Base-by-base conservation (phyloP, 2,888 invertebrate species). In the Cynaeus angustus region DNA sequence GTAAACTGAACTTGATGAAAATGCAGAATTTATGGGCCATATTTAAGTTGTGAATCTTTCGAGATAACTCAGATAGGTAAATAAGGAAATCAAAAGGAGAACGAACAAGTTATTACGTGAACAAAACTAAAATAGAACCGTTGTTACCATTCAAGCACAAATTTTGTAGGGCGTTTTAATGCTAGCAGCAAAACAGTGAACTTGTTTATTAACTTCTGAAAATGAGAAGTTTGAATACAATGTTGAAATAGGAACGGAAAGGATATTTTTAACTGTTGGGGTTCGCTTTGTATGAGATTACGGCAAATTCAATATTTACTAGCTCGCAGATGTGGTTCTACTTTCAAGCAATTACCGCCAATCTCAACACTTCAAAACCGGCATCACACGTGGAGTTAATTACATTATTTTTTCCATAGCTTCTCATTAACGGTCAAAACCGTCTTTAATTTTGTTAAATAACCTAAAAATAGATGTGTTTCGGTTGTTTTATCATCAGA, bases 271-370 rank as follows among this genome's bases (percentile, higher is more conserved):
- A 59, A 59, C 45, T 30, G 45, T 7, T 6, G 12, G 21, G 14
- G 9, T 45, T 33, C 43, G 30, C 59, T 59, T 46, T 59, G 46
- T 46, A 14, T 13, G 14, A 45, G 28, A 45, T 59, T 56, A 43
- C 43, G 45, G 45, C 59, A 61, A 50, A 61, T 61, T 61, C 61
- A 61, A 61, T 61, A 61, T 61, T 61, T 61, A 48, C 61, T 50
- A 61, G 48, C 37, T 50, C 38, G 12, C 61, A 50, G 61, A 61
- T 50, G 50, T 59, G 55, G 55, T 45, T 14, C 28, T 46, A 46
- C 59, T 59, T 59, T 59, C 28, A 46, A 45, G 45, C 46, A 26
- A 56, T 56, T 56, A 56, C 38, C 43, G 41, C 38, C 12, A 56
- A 56, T 46, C 4, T 30, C 55, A 14, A 59, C 16, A 14, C 13